phyloP scores from a whole-genome alignment of 1,140 invertebrate species.

The Megalonaias nervosa region DNA sequence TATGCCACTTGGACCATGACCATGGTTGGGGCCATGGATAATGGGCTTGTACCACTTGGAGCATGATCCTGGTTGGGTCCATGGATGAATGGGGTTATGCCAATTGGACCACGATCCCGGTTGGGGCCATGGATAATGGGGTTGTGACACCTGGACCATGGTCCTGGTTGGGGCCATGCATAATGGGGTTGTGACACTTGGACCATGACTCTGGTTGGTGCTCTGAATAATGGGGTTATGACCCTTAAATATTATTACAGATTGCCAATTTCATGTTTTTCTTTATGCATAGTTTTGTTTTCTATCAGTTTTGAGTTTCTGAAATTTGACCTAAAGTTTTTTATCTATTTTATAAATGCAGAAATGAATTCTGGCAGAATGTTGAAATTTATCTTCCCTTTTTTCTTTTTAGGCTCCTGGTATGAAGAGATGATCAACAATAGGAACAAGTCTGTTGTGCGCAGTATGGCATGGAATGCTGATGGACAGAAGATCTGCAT shows the following conservation, averaged over 20 bases:
- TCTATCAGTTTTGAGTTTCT: background rate
- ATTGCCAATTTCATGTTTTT: background rate
- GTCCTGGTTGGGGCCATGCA: too few species aligned
- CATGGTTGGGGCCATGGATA: too few species aligned
- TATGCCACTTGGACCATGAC: too few species aligned
- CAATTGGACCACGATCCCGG: too few species aligned
- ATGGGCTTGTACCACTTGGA: background rate
- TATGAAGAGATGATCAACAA: constrained; percentile 99
- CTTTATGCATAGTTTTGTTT: background rate
- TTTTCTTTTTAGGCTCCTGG: constrained; percentile 84
- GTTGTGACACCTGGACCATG: too few species aligned
- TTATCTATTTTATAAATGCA: too few species aligned
- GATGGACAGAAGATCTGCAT: constrained; percentile 99
- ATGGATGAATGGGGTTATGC: too few species aligned
- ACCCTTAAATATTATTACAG: background rate
- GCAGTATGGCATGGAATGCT: constrained; percentile 95
- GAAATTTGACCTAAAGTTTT: background rate
- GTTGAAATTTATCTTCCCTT: background rate
- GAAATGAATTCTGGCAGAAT: background rate
- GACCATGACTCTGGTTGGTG: background rate
- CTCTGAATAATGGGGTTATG: background rate
- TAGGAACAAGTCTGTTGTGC: constrained; percentile 95
- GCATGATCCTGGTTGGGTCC: background rate
- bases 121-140: too few species aligned
- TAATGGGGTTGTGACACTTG: background rate